phyloP scores from a whole-genome alignment of 2,113 vertebrate genomes.

The Hippocampus abdominalis region DNA sequence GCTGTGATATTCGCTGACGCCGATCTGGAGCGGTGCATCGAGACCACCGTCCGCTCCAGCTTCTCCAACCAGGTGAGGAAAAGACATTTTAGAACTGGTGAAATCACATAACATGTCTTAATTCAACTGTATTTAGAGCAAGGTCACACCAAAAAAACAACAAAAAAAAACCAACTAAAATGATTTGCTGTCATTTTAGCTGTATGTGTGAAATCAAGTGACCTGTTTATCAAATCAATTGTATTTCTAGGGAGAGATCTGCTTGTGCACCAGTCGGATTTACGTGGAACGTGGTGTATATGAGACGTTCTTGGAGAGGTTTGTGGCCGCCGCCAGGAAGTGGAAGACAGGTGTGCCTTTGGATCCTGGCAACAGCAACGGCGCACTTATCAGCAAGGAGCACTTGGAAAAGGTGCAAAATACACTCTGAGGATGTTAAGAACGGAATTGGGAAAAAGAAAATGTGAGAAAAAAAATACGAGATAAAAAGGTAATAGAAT shows the following conservation, averaged over 20 bases:
- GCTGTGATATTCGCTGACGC: slow-evolving; percentile 90
- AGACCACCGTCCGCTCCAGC: slow-evolving; percentile 85
- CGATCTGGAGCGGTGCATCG: slow-evolving; percentile 81
- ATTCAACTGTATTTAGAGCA: too few species aligned
- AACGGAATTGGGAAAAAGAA: background rate
- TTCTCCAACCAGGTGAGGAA: slow-evolving; percentile 89
- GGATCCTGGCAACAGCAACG: slow-evolving; percentile 76
- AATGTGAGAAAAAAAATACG: too few species aligned
- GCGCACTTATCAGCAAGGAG: slow-evolving; percentile 90
- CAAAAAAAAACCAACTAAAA: too few species aligned
- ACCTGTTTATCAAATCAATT: background rate
- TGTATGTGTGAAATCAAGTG: too few species aligned
- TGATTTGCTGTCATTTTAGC: too few species aligned
- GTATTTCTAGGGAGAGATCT: slow-evolving; percentile 86
- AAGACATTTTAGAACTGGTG: background rate
- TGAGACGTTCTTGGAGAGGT: slow-evolving; percentile 82
- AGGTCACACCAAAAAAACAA: too few species aligned
- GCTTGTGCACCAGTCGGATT: slow-evolving; percentile 94
- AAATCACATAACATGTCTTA: too few species aligned
- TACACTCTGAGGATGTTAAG: background rate
- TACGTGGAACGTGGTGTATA: slow-evolving; percentile 90
- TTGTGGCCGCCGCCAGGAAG: slow-evolving; percentile 83
- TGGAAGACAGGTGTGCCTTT: slow-evolving; percentile 87
- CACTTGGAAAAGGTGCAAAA: slow-evolving; percentile 86
- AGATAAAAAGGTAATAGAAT: too few species aligned